Base-by-base conservation (phyloP, 2,113 vertebrate genomes). In the Typhlomys cinereus region DNA sequence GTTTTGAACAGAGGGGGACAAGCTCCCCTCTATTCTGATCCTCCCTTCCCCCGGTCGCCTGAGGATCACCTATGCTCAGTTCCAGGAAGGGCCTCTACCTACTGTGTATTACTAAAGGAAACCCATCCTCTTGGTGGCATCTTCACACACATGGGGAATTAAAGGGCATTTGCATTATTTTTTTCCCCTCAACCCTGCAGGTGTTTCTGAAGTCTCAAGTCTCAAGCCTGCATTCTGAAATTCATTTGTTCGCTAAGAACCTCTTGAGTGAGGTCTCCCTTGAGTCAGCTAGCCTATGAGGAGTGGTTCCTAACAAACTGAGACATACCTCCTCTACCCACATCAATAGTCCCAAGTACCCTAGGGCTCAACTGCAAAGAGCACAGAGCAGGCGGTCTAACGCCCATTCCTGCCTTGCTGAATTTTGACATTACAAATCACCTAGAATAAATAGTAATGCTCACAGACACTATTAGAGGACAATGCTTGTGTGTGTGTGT, bases 91-190 rank as follows among this genome's bases (percentile, higher is more conserved):
- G 85, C 64, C 23, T 25, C 48, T n/a, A 73, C 75, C n/a, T 66
- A 52, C 62, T 89, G 62, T 61, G 46, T 79, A 85, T 92, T 57
- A 52, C 20, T 59, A 78, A 85, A 74, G 8, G 46, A 46, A 14
- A 62, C 15, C 0, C 52, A 84, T 71, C 27, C 70, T 86, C 70
- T 75, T 34, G 54, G 85, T 34, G 34, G 34, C 62, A 86, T 62
- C 64, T 50, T 44, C 76, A 81, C 46, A 85, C 81, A 91, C 10
- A 67, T 48, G 64, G 25, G 41, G 82, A 74, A 79, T 74, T 85
- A 95, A 92, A 88, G 88, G 69, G 46, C 25, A 94, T 59, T 29
- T 44, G 79, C 71, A 89, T 41, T 62, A 69, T 67, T 89, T 44
- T 71, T 23, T n/a, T 59, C 25, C 27, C 12, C 52, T 69, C 31